These are phyloP conservation scores for Ophraella communa DNA, from an alignment of 2,888 invertebrate species.

Conservation along the genomic window DNA sequence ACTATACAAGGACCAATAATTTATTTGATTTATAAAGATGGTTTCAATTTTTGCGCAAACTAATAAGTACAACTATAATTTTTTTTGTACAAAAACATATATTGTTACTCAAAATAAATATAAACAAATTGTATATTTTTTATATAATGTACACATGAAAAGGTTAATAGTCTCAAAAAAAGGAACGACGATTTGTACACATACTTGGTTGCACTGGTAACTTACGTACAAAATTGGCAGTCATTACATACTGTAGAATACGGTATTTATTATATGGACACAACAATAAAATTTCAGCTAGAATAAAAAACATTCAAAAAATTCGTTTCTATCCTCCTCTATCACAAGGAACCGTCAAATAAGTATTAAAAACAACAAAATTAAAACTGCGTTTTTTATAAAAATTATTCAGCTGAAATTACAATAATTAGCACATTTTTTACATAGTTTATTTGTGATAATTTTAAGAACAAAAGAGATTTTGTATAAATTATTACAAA, in stretches of 20 bases:
- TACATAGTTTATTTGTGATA: no score
- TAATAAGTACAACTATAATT: constrained; percentile 50
- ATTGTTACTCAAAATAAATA: constrained; percentile 48
- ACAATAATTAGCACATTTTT: no score
- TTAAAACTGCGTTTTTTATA: neutral
- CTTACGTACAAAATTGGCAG: constrained; percentile 58
- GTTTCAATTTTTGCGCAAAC: constrained; percentile 23
- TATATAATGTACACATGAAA: constrained; percentile 46
- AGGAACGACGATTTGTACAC: constrained; percentile 60
- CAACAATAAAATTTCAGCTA: constrained; percentile 32
- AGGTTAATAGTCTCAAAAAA: constrained; percentile 49
- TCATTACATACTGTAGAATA: constrained; percentile 48
- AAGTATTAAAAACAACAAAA: no score
- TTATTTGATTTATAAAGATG: neutral
- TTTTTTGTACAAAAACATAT: constrained; percentile 41
- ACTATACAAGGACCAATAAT: no score
- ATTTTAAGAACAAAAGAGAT: no score
- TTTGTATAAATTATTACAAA: no score
- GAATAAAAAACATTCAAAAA: neutral
- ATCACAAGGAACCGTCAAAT: neutral
- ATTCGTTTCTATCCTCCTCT: neutral
- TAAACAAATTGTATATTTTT: constrained; percentile 47
- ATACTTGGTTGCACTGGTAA: constrained; percentile 61
- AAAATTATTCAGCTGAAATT: neutral
- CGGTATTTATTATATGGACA: constrained; percentile 45